phyloP scores from a whole-genome alignment of 2,113 vertebrate genomes.

The Eudyptes chrysolophus region DNA sequence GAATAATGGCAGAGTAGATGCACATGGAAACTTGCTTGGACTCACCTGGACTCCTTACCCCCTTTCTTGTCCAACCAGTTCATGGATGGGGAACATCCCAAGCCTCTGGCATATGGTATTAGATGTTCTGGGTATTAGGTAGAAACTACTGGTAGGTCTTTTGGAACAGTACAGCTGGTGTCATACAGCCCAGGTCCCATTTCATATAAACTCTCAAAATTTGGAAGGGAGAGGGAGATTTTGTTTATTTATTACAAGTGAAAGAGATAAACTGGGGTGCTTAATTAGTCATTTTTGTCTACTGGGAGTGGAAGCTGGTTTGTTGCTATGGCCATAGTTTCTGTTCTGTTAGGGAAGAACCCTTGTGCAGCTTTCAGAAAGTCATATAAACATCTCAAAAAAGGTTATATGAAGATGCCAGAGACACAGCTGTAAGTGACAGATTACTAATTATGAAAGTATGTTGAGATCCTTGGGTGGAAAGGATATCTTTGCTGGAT shows the following conservation, averaged over 20 bases:
- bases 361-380: background rate
- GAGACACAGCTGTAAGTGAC: background rate
- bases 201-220: background rate
- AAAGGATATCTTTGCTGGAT: background rate
- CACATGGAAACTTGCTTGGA: slow-evolving; percentile 13
- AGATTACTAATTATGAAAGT: background rate
- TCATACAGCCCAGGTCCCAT: background rate
- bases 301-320: background rate
- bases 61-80: slow-evolving; percentile 46
- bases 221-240: background rate
- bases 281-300: background rate
- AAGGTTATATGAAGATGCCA: background rate
- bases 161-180: background rate
- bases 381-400: background rate
- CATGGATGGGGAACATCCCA: background rate
- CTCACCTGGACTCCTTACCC: slow-evolving; percentile 11
- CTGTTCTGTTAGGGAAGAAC: background rate
- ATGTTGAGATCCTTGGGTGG: background rate
- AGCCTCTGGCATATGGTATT: background rate
- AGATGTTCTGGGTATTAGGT: background rate
- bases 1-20: background rate
- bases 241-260: background rate
- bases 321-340: background rate
- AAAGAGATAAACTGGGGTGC: background rate
- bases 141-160: background rate